phyloP scores from a whole-genome alignment of 2,888 invertebrate genomes.

The Torymus texanus region DNA sequence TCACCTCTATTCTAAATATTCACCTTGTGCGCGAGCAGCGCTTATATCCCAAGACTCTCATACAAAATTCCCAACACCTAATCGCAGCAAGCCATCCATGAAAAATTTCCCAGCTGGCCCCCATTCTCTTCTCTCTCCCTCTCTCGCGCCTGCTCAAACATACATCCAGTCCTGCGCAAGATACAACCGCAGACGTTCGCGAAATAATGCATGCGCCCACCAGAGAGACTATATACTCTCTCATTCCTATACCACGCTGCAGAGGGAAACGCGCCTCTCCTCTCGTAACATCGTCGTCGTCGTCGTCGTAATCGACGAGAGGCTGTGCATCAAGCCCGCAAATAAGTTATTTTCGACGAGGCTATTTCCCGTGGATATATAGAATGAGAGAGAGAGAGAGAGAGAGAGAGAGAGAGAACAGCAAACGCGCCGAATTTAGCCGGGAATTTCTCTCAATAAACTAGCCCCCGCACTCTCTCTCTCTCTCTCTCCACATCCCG shows the following conservation, averaged over 20 bases:
- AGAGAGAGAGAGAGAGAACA: slow-evolving; percentile 6
- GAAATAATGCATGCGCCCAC: neutral
- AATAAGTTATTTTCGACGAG: slow-evolving; percentile 20
- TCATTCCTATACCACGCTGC: too few species aligned
- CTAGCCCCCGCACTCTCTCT: slow-evolving; percentile 63
- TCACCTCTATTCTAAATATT: too few species aligned
- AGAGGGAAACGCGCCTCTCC: too few species aligned
- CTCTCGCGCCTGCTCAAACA: neutral
- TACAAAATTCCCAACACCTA: neutral
- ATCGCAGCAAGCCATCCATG: neutral
- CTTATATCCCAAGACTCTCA: neutral
- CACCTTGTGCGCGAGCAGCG: too few species aligned
- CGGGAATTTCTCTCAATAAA: slow-evolving; percentile 70
- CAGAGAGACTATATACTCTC: too few species aligned
- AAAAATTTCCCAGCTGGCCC: slow-evolving; percentile 1
- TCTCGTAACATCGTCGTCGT: too few species aligned
- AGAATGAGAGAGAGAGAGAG: slow-evolving; percentile 2
- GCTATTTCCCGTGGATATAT: slow-evolving; percentile 33
- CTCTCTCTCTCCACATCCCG: slow-evolving; percentile 15
- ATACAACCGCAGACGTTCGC: neutral
- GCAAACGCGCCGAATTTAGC: slow-evolving; percentile 61
- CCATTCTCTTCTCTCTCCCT: neutral
- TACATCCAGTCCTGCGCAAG: neutral
- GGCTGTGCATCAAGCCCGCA: slow-evolving; percentile 13
- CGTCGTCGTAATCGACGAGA: neutral